Conservation (phyloP, 1,140 invertebrate genomes). For the Drosophila rufa region DNA sequence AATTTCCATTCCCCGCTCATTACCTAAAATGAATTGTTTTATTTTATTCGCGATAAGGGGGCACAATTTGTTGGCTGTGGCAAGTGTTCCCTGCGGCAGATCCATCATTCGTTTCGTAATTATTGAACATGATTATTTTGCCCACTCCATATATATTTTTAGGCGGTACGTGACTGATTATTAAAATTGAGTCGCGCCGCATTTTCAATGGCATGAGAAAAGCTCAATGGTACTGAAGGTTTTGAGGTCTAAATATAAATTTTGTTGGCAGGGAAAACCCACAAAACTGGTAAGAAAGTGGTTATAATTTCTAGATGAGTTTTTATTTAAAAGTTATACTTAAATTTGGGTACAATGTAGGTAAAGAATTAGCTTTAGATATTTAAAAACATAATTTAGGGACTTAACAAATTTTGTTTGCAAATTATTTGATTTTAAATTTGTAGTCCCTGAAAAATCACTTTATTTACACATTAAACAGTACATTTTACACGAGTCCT, state of each 20-base stretch:
- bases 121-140: slow-evolving; percentile 6
- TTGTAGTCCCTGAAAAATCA: too few species aligned
- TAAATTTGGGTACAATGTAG: too few species aligned
- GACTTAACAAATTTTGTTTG: too few species aligned
- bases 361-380: not conserved
- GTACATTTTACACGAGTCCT: too few species aligned
- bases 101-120: slow-evolving; percentile 41
- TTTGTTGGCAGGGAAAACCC: not conserved
- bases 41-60: slow-evolving; percentile 33
- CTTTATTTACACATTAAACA: too few species aligned
- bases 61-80: slow-evolving; percentile 60
- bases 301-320: not conserved
- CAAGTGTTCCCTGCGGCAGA: slow-evolving; percentile 46
- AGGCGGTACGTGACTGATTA: slow-evolving; percentile 29
- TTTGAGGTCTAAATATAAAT: slow-evolving; percentile 1
- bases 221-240: slow-evolving; percentile 9
- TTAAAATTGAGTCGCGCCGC: not conserved
- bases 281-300: slow-evolving; percentile 5
- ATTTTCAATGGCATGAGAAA: slow-evolving; percentile 16
- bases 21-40: slow-evolving; percentile 35
- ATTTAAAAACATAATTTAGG: not conserved
- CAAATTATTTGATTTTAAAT: too few species aligned
- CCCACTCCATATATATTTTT: slow-evolving; percentile 8
- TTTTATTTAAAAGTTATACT: too few species aligned
- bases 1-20: slow-evolving; percentile 17